phyloP scores from a whole-genome alignment of 2,113 vertebrate genomes.

The Cyphomyrus discorhynchus region DNA sequence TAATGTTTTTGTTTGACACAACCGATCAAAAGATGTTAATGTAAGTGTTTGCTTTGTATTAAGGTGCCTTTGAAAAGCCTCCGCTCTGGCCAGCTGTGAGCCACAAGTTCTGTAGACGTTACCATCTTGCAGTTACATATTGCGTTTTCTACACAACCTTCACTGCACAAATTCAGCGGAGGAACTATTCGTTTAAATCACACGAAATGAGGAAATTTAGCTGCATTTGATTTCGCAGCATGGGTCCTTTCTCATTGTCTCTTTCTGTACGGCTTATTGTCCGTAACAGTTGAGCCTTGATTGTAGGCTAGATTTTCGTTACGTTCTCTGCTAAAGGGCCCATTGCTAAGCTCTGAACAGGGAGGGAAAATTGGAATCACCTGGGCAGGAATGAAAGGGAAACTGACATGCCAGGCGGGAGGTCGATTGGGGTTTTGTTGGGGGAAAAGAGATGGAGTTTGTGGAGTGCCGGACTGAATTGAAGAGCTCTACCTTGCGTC shows the following conservation, averaged over 20 bases:
- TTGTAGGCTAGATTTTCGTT: neutral
- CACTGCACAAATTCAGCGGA: neutral
- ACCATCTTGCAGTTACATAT: neutral
- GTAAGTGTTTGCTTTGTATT: neutral
- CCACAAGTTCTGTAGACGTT: neutral
- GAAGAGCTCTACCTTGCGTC: neutral
- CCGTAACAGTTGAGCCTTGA: constrained; percentile 5
- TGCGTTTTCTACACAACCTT: neutral
- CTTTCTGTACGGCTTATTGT: neutral
- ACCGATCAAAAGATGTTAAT: neutral
- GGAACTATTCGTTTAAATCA: neutral
- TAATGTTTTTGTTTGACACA: neutral
- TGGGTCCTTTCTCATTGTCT: neutral
- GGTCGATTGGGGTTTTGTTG: constrained; percentile 8
- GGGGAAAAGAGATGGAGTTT: neutral
- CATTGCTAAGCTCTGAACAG: neutral
- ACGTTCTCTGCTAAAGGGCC: neutral
- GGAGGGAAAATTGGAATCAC: constrained; percentile 4
- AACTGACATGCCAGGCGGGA: neutral
- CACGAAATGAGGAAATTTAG: neutral
- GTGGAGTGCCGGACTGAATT: neutral
- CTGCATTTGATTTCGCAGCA: neutral
- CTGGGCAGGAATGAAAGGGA: neutral
- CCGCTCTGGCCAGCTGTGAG: neutral
- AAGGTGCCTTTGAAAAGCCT: neutral